Percentiles rank a stretch among this genome's conserved stretches.
These are phyloP conservation scores for Neotragus pygmaeus DNA, from an alignment of 2,113 vertebrate species.

Conservation along the genomic window DNA sequence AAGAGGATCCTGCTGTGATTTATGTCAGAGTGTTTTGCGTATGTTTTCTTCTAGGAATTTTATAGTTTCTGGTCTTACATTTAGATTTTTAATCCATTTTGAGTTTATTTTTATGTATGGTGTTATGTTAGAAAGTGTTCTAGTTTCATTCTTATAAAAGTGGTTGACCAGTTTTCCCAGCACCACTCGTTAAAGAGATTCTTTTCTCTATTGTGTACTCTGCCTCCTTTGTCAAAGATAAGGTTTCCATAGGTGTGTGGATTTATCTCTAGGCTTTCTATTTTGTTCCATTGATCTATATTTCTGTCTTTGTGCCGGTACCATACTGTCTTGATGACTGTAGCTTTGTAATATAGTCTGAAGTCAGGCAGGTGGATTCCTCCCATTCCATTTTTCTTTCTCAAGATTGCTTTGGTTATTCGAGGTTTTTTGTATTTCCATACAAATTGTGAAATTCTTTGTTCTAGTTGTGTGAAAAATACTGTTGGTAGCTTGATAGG, in stretches of 20 bases:
- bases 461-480: not conserved
- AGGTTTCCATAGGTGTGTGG: not conserved
- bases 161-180: not conserved
- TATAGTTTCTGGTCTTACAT: not conserved
- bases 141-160: not conserved
- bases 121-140: not conserved
- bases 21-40: not conserved
- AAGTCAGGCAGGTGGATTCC: not conserved
- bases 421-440: not conserved
- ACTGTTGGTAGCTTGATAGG: not conserved
- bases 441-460: not conserved
- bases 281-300: not conserved
- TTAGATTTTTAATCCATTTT: not conserved
- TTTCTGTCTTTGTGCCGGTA: not conserved
- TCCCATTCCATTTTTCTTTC: not conserved
- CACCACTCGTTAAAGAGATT: not conserved
- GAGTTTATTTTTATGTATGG: not conserved
- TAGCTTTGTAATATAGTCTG: not conserved
- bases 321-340: not conserved
- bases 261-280: not conserved
- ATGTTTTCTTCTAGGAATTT: not conserved
- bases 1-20: not conserved
- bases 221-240: not conserved
- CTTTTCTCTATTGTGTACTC: not conserved
- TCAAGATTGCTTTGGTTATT: not conserved